Evolutionary conservation across 2,888 invertebrate species (phyloP).

Genomic region (Seira musarum): DNA sequence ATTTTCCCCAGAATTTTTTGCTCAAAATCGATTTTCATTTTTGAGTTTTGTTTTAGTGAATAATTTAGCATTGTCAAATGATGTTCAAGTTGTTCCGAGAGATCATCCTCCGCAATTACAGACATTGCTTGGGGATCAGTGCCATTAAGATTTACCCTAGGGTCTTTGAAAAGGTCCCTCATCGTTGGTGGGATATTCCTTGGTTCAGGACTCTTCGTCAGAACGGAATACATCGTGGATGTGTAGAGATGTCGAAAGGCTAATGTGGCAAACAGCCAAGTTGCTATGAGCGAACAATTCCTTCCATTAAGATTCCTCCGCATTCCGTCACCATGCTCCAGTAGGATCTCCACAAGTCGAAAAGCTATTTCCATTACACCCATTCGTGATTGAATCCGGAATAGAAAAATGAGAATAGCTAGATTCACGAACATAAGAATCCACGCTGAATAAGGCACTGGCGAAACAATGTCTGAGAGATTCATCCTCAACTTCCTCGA

Average conservation of each 20-base stretch:
- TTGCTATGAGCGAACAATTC: neutral
- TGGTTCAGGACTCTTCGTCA: neutral
- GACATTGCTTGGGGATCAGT: too few species aligned
- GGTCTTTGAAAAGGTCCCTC: neutral
- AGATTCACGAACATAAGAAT: neutral
- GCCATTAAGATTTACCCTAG: neutral
- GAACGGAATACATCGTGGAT: constrained; percentile 8
- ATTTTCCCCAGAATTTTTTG: neutral
- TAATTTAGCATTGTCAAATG: neutral
- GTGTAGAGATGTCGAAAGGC: neutral
- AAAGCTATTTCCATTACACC: too few species aligned
- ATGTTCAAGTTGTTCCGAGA: neutral
- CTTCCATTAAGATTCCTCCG: neutral
- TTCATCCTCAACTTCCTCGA: neutral
- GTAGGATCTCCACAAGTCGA: neutral
- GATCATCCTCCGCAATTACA: neutral
- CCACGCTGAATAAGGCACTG: neutral
- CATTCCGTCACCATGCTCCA: constrained; percentile 15
- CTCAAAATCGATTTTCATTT: neutral
- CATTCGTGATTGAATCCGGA: too few species aligned
- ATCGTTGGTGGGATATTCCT: neutral
- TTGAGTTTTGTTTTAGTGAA: neutral
- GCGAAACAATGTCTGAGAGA: neutral
- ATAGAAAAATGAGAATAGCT: neutral
- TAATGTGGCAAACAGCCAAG: neutral